phyloP scores from a whole-genome alignment of 2,888 invertebrate species.

The Perizoma affinitatum region DNA sequence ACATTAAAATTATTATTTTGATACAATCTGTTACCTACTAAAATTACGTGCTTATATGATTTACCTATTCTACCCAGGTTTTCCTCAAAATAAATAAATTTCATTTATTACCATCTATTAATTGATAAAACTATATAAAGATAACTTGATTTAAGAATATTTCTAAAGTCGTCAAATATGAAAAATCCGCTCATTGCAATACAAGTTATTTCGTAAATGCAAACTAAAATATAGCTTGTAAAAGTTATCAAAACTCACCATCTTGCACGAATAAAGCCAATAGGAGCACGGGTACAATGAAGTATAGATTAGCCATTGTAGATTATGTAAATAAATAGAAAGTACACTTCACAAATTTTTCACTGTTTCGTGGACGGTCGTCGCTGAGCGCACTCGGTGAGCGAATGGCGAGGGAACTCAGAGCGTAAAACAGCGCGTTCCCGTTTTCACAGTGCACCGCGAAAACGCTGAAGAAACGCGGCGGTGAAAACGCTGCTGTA shows the following conservation, averaged over 20 bases:
- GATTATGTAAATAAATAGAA: conserved; percentile 41
- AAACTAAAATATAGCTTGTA: too few species aligned
- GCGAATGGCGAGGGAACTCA: conserved; percentile 58
- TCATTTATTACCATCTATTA: too few species aligned
- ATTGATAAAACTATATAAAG: too few species aligned
- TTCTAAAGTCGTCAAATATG: too few species aligned
- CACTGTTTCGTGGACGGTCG: conserved; percentile 50
- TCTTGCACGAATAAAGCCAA: conserved; percentile 56
- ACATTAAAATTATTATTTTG: too few species aligned
- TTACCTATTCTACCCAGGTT: too few species aligned
- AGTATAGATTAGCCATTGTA: conserved; percentile 67
- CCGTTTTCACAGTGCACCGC: conserved; percentile 28
- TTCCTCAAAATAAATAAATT: too few species aligned
- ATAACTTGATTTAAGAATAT: too few species aligned
- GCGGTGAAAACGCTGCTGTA: conserved; percentile 22
- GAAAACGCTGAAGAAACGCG: conserved; percentile 26
- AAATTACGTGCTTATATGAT: too few species aligned
- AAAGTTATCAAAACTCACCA: neutral
- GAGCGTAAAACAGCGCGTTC: neutral
- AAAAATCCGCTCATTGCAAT: too few species aligned
- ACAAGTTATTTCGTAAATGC: too few species aligned
- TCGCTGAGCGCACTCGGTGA: conserved; percentile 50
- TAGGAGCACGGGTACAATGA: conserved; percentile 71
- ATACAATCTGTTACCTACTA: too few species aligned
- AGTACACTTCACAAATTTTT: conserved; percentile 49